These are phyloP conservation scores for Anorthoa munda DNA, from an alignment of 2,888 invertebrate species.

Conservation along the genomic window DNA sequence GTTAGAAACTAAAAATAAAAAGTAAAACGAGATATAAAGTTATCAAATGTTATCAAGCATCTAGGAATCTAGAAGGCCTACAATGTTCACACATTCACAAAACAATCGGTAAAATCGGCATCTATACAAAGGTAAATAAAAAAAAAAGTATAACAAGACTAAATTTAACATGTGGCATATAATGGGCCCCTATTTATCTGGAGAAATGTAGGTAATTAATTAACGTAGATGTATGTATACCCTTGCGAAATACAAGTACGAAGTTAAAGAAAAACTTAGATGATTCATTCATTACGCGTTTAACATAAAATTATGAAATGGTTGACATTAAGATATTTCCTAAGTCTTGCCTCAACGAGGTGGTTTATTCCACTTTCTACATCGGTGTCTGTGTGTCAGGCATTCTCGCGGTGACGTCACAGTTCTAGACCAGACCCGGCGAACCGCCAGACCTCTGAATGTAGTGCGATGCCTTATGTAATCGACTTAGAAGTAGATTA, in stretches of 20 bases:
- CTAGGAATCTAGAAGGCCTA: too few species aligned
- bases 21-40: too few species aligned
- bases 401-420: slow-evolving; percentile 58
- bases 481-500: slow-evolving; percentile 29
- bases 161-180: too few species aligned
- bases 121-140: too few species aligned
- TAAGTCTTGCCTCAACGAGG: slow-evolving; percentile 39
- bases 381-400: slow-evolving; percentile 64
- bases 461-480: slow-evolving; percentile 51
- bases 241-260: background rate
- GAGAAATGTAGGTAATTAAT: too few species aligned
- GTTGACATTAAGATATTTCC: slow-evolving; percentile 58
- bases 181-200: too few species aligned
- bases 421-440: slow-evolving; percentile 47
- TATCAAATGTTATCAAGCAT: too few species aligned
- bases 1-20: too few species aligned
- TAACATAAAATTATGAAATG: slow-evolving; percentile 62
- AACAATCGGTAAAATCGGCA: too few species aligned
- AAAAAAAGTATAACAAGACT: too few species aligned
- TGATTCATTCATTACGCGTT: slow-evolving; percentile 51
- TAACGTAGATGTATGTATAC: too few species aligned
- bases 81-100: too few species aligned
- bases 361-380: slow-evolving; percentile 62
- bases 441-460: slow-evolving; percentile 40
- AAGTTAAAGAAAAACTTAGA: background rate